A percentile compares a stretch with the other conserved stretches of the same genome.
Conservation (phyloP, 2,797 vertebrate genomes). For the Liasis olivaceus region DNA sequence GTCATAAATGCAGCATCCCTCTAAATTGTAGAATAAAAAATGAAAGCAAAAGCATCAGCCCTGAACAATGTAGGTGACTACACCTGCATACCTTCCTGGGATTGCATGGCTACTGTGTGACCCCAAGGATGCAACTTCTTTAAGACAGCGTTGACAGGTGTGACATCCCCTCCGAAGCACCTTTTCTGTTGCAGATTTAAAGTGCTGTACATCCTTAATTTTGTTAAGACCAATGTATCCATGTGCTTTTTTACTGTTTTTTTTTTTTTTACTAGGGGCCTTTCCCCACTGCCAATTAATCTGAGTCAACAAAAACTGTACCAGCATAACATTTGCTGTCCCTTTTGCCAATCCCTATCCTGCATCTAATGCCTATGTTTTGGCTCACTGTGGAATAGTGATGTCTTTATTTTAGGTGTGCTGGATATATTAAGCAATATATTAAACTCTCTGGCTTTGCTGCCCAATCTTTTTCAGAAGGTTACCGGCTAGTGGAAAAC, state of each 20-base stretch:
- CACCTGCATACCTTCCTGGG: background rate
- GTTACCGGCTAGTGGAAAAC: background rate
- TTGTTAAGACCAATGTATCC: background rate
- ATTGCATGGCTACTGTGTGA: background rate
- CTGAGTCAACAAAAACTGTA: background rate
- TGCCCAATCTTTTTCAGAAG: background rate
- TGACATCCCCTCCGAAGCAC: background rate
- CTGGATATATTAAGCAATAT: background rate
- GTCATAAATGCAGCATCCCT: background rate
- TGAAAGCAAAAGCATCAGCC: constrained; percentile 2
- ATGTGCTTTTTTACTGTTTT: background rate
- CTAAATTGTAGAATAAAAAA: constrained; percentile 4
- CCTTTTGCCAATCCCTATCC: background rate
- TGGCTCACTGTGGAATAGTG: background rate
- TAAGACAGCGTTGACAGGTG: background rate
- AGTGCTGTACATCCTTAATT: background rate
- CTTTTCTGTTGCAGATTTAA: background rate
- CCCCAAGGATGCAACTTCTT: background rate
- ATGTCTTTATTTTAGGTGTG: background rate
- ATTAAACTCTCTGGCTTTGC: background rate
- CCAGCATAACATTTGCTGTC: background rate
- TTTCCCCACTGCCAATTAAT: background rate
- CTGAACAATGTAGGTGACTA: background rate
- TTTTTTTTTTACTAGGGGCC: background rate
- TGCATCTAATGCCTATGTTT: background rate